Evolutionary conservation across 2,888 invertebrate genomes (phyloP).

Genomic region (Lutraria lutraria): DNA sequence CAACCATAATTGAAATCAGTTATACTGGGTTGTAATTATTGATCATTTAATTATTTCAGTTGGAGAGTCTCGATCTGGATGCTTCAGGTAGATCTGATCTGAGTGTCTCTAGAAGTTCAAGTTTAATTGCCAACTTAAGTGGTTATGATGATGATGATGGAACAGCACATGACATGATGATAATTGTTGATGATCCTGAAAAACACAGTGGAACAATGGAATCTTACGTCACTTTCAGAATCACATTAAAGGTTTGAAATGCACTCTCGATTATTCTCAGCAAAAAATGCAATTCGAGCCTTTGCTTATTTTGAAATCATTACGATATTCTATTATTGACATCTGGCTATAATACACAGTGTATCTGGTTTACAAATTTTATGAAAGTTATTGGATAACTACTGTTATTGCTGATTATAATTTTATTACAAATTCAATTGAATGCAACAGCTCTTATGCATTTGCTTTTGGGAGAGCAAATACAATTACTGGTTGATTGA

Average conservation of each 20-base stretch:
- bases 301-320: no score
- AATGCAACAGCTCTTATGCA: no score
- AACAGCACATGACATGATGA: conserved; percentile 88
- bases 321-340: no score
- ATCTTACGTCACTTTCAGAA: conserved; percentile 91
- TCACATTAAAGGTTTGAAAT: conserved; percentile 89
- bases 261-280: background rate
- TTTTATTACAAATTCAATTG: no score
- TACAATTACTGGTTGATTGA: background rate
- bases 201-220: conserved; percentile 91
- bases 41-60: conserved; percentile 69
- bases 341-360: no score
- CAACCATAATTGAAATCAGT: no score
- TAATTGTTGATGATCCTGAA: conserved; percentile 91
- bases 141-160: conserved; percentile 84
- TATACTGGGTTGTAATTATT: no score
- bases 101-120: conserved; percentile 83
- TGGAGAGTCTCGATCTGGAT: conserved; percentile 84
- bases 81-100: conserved; percentile 81
- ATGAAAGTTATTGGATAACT: no score
- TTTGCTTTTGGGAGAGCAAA: no score
- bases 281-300: no score
- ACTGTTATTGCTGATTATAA: no score
- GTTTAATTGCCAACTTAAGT: conserved; percentile 82
- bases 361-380: no score